Base-by-base conservation (phyloP, 2,113 vertebrate species). In the Pelmatolapia mariae region DNA sequence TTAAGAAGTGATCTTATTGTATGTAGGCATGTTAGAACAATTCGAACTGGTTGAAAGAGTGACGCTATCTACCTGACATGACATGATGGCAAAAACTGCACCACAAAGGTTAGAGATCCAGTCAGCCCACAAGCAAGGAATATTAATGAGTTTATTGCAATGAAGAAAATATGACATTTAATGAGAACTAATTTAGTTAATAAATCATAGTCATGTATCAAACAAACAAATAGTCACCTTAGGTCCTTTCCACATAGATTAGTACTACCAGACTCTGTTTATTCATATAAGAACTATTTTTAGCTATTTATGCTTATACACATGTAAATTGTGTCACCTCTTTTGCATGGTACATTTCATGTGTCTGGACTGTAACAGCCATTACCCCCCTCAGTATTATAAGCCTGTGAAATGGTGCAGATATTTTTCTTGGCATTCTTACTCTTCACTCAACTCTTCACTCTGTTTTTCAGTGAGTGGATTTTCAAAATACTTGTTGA, bases 1-100 rank as follows among this genome's bases (percentile, higher is more conserved):
- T 68, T 68, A 38, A 68, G 63, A 68, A 11, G 63, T 68, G 0
- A 38, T 40, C 0, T 68, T 38, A 0, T 38, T 68, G 31, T 68
- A 22, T 68, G 33, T 68, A 22, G 33, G 33, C 10, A n/a, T 68
- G 61, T 22, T 68, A 38, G 33, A 68, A 68, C 33, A 68, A 38
- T 40, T 22, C 11, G 0, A 68, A 40, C 33, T 40, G 19, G 19
- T 68, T 40, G 63, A 40, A 40, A 22, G 22, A 45, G 40, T 11
- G 22, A 73, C 0, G 0, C 22, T 11, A 73, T 18, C 38, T 10
- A 26, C 1, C 40, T 10, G 22, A 26, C 8, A 10, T 45, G 38
- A 40, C 0, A 45, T 7, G 1, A 73, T 45, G 68, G 13, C 40
- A 73, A 26, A 11, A 73, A 26, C 13, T 26, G 13, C 40, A 73